These are phyloP conservation scores for Neopipo cinnamomea DNA, from an alignment of 2,113 vertebrate species.

Conservation along the genomic window DNA sequence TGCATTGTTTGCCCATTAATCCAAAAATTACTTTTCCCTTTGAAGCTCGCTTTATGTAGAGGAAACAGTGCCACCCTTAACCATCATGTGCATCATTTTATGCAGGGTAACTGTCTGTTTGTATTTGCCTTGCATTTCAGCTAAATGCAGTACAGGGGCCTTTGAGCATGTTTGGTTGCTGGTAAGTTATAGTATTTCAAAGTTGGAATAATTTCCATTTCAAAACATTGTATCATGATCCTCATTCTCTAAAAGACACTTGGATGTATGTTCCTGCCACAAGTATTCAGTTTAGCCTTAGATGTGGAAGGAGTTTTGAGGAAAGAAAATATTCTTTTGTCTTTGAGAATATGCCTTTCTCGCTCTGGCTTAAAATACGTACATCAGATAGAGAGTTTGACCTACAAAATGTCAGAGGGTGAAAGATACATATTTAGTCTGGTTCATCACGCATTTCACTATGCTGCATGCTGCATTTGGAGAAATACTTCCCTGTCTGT, in stretches of 20 bases:
- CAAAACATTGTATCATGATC: neutral
- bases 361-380: neutral
- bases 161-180: neutral
- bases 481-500: neutral
- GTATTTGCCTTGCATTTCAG: slow-evolving; percentile 24
- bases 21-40: slow-evolving; percentile 62
- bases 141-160: neutral
- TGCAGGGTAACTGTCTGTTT: neutral
- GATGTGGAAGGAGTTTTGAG: neutral
- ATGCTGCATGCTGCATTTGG: neutral
- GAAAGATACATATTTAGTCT: neutral
- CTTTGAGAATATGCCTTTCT: neutral
- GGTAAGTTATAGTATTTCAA: slow-evolving; percentile 11
- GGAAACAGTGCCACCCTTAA: slow-evolving; percentile 47
- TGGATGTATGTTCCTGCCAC: neutral
- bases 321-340: neutral
- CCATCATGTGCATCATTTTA: slow-evolving; percentile 7
- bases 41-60: slow-evolving; percentile 65
- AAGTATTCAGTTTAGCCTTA: slow-evolving; percentile 7
- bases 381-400: neutral
- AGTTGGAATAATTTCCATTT: slow-evolving; percentile 13
- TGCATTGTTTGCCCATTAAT: slow-evolving; percentile 66
- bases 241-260: neutral
- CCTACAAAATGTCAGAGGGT: neutral
- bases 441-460: neutral